Evolutionary conservation across 2,797 vertebrate genomes (phyloP), one percentile per base, ranked within the genome.

Genomic region (Phylloscopus collybita): DNA sequence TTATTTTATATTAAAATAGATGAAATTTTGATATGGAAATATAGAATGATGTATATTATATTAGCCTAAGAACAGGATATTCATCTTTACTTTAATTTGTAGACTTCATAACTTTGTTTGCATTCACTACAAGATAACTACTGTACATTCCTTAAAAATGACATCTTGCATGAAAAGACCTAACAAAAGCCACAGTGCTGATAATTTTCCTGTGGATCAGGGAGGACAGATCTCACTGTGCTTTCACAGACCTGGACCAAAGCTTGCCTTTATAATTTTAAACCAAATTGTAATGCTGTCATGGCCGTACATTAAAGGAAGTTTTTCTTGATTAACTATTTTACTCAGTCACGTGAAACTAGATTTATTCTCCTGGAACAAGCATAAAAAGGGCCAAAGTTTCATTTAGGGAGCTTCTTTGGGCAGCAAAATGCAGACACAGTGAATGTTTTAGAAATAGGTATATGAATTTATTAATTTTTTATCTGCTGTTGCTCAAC

Each of bases 1-100:
- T 97, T 96, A 97, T 90, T 90, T 87, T 90, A 88, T 95, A 94
- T 97, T 97, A 97, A 98, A 98, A 97, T 95, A 98, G 97, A 97
- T 88, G 71, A 93, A 91, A 86, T 95, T 96, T 97, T 97, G 96
- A 96, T 96, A 96, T 75, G 80, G 93, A 95, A 97, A 82, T 93
- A 79, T 88, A 95, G 94, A 96, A 96, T 76, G 47, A 70, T 96
- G 66, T 82, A 54, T 80, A 61, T 94, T 96, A 62, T 62, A 80
- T 95, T 96, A 96, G 50, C 36, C 86, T 87, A 80, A 94, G 94
- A 95, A 87, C 76, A 95, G 93, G 95, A 92, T 97, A 96, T 96
- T 96, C 94, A 94, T 97, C 95, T 94, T 81, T 79, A 67, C 86
- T 96, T 96, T 96, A 93, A 97, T 97, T 95, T 95, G 90, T 96